phyloP scores from a whole-genome alignment of 2,797 vertebrate species.

The Gallinago solitaria region DNA sequence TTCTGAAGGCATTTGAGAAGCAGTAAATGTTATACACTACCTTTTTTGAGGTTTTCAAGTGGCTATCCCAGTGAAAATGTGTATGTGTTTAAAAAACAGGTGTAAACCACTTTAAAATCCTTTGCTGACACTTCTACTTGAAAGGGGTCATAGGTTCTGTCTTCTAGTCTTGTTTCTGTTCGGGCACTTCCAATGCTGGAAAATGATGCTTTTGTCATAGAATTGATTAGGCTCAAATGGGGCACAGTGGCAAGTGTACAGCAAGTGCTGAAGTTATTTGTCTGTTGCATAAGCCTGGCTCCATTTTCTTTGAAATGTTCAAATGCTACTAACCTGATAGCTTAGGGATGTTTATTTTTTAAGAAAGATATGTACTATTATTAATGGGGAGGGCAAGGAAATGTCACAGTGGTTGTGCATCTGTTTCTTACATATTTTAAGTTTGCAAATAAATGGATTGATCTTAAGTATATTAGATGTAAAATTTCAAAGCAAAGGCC shows the following conservation, averaged over 20 bases:
- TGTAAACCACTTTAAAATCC: background rate
- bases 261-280: background rate
- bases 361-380: background rate
- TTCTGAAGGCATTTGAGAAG: background rate
- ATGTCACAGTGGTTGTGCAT: background rate
- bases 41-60: background rate
- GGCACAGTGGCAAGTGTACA: background rate
- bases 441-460: background rate
- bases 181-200: background rate
- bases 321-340: background rate
- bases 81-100: background rate
- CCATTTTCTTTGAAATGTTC: background rate
- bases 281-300: background rate
- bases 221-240: background rate
- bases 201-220: background rate
- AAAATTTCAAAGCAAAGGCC: background rate
- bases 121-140: background rate
- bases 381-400: background rate
- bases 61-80: background rate
- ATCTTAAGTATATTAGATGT: background rate
- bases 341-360: background rate
- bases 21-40: background rate
- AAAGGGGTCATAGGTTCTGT: background rate
- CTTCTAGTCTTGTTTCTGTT: background rate
- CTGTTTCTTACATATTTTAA: background rate